Conservation (phyloP, 2,888 invertebrate genomes). For the Prosopocoilus inquinatus region DNA sequence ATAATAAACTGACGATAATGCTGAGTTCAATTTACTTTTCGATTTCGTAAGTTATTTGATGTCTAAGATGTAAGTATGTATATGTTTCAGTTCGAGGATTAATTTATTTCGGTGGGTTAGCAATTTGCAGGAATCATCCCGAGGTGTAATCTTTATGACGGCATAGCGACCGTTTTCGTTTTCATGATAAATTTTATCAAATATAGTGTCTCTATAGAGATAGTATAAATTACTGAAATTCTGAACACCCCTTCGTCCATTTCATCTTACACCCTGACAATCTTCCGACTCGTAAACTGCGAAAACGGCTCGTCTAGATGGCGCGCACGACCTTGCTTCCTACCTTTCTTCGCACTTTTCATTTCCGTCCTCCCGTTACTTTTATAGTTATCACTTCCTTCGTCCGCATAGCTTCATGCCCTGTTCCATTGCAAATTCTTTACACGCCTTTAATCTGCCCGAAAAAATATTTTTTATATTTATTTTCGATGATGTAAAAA, state of each 20-base stretch:
- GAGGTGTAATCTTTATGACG: no score
- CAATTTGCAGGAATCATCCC: no score
- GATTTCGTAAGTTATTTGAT: no score
- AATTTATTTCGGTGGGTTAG: no score
- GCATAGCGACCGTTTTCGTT: no score
- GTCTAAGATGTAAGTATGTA: no score
- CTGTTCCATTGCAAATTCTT: conserved; percentile 35
- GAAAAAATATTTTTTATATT: conserved; percentile 6
- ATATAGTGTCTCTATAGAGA: background rate
- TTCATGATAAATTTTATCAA: no score
- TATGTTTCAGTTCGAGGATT: no score
- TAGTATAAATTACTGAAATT: conserved; percentile 10
- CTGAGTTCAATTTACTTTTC: no score
- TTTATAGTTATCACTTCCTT: conserved; percentile 49
- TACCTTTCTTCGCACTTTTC: conserved; percentile 48
- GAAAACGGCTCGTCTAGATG: conserved; percentile 44
- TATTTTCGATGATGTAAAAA: conserved; percentile 16
- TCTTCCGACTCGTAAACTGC: conserved; percentile 38
- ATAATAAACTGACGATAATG: no score
- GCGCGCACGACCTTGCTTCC: conserved; percentile 46
- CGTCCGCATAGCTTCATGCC: conserved; percentile 33
- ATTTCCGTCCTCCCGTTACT: conserved; percentile 47
- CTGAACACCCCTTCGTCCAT: conserved; percentile 21
- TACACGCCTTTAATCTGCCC: conserved; percentile 38
- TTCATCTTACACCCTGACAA: conserved; percentile 35